Conservation (phyloP, 92 coral and sea anemone genomes). For the Zoanthus sociatus region DNA sequence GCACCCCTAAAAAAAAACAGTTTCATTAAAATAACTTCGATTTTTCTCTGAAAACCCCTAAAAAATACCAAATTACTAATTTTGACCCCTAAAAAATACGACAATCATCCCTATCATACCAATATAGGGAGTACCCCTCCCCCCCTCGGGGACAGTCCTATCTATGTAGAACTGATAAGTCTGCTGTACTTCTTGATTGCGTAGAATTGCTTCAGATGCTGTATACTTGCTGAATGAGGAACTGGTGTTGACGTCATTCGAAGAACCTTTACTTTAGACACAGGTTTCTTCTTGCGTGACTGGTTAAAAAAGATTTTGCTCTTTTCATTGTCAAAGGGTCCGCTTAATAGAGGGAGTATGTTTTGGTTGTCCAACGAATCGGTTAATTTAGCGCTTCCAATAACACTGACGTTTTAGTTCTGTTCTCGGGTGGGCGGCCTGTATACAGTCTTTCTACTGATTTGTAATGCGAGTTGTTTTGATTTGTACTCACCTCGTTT, state of each 20-base stretch:
- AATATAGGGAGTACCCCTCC: no score
- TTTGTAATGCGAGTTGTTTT: not conserved
- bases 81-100: no score
- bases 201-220: not conserved
- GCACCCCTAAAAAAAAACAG: no score
- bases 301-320: not conserved
- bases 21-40: no score
- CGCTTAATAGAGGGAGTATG: not conserved
- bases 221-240: constrained; percentile 5
- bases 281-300: not conserved
- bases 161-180: not conserved
- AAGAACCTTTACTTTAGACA: constrained; percentile 11
- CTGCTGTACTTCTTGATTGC: not conserved
- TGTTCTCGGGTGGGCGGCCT: not conserved
- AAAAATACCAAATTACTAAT: no score
- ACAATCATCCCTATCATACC: no score
- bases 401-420: not conserved
- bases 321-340: not conserved
- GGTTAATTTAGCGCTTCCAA: not conserved
- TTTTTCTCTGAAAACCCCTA: no score
- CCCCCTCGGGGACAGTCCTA: no score
- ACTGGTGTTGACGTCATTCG: constrained; percentile 39
- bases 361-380: not conserved
- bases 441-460: not conserved
- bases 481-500: not conserved